Percentiles rank a stretch among this genome's conserved stretches.
Evolutionary conservation across 2,113 vertebrate species (phyloP).

Genomic region (Eudyptes chrysolophus): DNA sequence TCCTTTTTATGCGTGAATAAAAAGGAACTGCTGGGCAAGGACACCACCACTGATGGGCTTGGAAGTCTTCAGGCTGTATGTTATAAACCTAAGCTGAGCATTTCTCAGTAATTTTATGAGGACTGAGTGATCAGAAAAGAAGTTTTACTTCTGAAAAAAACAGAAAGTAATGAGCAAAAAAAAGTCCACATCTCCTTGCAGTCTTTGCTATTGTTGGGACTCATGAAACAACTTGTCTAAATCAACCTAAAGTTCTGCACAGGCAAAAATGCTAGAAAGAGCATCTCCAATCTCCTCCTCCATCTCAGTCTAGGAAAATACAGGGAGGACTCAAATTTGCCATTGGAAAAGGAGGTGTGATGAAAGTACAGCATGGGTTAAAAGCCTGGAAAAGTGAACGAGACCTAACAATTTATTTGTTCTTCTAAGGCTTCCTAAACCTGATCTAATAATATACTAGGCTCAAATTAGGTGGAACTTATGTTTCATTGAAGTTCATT

Average conservation of each 20-base stretch:
- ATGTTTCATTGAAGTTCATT: not conserved
- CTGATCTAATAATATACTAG: not conserved
- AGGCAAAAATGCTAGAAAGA: not conserved
- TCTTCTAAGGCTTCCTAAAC: not conserved
- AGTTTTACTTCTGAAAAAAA: not conserved
- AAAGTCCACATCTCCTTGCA: not conserved
- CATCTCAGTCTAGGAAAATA: not conserved
- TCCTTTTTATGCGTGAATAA: slow-evolving; percentile 2
- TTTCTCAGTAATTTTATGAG: not conserved
- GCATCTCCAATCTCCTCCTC: not conserved
- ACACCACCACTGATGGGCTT: not conserved
- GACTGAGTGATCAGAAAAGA: not conserved
- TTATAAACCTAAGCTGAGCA: not conserved
- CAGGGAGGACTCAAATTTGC: not conserved
- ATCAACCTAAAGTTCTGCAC: not conserved
- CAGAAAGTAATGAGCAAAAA: not conserved
- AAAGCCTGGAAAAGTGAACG: not conserved
- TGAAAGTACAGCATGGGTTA: not conserved
- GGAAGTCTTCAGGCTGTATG: not conserved
- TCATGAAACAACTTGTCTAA: not conserved
- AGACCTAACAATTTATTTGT: not conserved
- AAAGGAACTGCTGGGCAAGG: slow-evolving; percentile 38
- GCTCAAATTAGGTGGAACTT: not conserved
- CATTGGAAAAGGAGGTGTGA: not conserved
- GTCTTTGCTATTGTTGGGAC: not conserved